Conservation (phyloP, 2,113 vertebrate species). For the Labrus mixtus region DNA sequence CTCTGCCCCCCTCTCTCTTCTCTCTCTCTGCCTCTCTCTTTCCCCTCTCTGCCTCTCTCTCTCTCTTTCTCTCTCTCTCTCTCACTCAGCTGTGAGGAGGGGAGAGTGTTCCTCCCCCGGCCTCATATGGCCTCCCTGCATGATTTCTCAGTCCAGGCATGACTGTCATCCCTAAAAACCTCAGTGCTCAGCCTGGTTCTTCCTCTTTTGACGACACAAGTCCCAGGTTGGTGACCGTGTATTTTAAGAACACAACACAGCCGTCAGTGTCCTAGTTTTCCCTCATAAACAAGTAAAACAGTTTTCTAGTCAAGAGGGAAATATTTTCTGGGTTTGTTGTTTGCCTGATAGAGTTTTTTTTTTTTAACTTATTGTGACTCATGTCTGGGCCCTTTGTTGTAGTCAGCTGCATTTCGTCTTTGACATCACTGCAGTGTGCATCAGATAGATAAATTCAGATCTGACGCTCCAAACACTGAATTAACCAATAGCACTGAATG, state of each 20-base stretch:
- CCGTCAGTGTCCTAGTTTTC: neutral
- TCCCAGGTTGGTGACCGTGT: constrained; percentile 81
- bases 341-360: neutral
- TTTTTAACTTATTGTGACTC: neutral
- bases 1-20: too few relatives aligned
- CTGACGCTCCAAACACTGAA: neutral
- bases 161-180: constrained; percentile 83
- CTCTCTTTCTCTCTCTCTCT: neutral
- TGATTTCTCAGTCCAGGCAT: constrained; percentile 83
- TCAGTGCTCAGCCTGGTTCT: constrained; percentile 70
- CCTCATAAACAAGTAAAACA: neutral
- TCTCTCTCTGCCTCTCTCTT: too few relatives aligned
- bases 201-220: constrained; percentile 57
- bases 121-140: constrained; percentile 81
- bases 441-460: neutral
- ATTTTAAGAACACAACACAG: neutral
- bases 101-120: constrained; percentile 75
- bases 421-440: neutral
- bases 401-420: neutral
- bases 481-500: neutral
- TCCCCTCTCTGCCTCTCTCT: neutral
- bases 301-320: neutral
- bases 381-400: neutral
- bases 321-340: constrained; percentile 5
- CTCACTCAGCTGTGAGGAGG: constrained; percentile 52